phyloP scores from a whole-genome alignment of 2,888 invertebrate genomes.

The Exephanes ischioxanthus region DNA sequence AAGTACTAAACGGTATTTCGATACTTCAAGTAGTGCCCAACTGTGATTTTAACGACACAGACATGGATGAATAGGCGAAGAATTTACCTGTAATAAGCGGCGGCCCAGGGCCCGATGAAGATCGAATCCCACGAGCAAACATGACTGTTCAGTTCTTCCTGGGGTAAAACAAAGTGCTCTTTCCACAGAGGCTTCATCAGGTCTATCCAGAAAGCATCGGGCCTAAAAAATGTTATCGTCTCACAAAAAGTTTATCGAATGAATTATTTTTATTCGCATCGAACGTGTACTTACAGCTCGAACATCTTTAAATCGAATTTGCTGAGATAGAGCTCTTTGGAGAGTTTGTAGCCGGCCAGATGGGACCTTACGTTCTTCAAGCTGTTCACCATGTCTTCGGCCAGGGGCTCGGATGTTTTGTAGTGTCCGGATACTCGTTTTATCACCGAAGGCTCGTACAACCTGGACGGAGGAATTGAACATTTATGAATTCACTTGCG shows the following conservation, averaged over 20 bases:
- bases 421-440: slow-evolving; percentile 90
- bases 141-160: slow-evolving; percentile 93
- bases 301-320: slow-evolving; percentile 94
- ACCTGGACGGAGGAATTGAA: slow-evolving; percentile 75
- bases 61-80: neutral
- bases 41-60: neutral
- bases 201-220: slow-evolving; percentile 92
- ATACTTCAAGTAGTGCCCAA: no score
- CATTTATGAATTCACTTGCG: neutral
- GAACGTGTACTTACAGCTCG: slow-evolving; percentile 86
- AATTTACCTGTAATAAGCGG: slow-evolving; percentile 90
- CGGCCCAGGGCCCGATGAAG: slow-evolving; percentile 93
- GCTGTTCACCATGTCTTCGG: slow-evolving; percentile 88
- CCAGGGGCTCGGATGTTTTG: slow-evolving; percentile 90
- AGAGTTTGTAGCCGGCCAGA: slow-evolving; percentile 92
- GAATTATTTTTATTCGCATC: neutral
- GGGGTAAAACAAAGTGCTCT: slow-evolving; percentile 91
- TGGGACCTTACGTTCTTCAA: slow-evolving; percentile 89
- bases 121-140: slow-evolving; percentile 94
- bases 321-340: slow-evolving; percentile 92
- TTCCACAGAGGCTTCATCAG: slow-evolving; percentile 93
- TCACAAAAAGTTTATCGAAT: slow-evolving; percentile 31
- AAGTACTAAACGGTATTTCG: no score
- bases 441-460: slow-evolving; percentile 88
- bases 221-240: slow-evolving; percentile 78